Base-by-base conservation (phyloP, 2,888 invertebrate species). In the Cataglyphis albicans region DNA sequence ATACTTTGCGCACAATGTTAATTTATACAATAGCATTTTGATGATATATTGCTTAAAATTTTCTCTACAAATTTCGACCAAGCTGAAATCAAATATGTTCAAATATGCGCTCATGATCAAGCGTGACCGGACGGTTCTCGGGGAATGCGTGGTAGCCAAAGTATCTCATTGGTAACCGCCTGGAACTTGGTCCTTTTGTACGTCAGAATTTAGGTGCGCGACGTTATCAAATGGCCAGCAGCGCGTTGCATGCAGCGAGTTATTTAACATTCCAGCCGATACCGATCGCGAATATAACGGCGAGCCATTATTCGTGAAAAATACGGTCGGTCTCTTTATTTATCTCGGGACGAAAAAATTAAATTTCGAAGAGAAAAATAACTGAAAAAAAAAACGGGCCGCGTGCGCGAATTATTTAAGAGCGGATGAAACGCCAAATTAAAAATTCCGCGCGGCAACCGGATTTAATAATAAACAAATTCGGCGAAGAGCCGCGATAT, bases 221-320 rank as follows among this genome's bases (percentile, higher is more conserved):
- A 61, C 59, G 68, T 80, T 80, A 80, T 80, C 78, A 70, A 80
- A 80, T 80, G 70, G 78, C 68, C 59, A 61, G 44, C 78, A 48
- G 68, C 78, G 64, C 10, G 41, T 41, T n/a, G 68, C 68, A 18
- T 61, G 55, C 35, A 25, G 44, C 59, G 21, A 48, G 78, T 85
- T 83, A 80, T 76, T 82, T 76, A 75, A 75, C 81, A 85, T 87
- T 84, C 75, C 72, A 32, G 68, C 59, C 59, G 59, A 78, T 65
- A 65, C 74, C 12, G 63, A 25, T 7, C 38, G n/a, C 38, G 64
- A 25, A 12, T 61, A 10, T 18, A 38, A 57, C 65, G 57, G 5
- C 12, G 78, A 44, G 25, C 21, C 21, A 41, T 78, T 68, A 44
- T 59, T 68, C 59, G 15, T 32, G 18, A 78, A 78, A 78, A 68